These are phyloP conservation scores for Lepus oiostolus DNA, from an alignment of 2,797 vertebrate species.

Conservation along the genomic window DNA sequence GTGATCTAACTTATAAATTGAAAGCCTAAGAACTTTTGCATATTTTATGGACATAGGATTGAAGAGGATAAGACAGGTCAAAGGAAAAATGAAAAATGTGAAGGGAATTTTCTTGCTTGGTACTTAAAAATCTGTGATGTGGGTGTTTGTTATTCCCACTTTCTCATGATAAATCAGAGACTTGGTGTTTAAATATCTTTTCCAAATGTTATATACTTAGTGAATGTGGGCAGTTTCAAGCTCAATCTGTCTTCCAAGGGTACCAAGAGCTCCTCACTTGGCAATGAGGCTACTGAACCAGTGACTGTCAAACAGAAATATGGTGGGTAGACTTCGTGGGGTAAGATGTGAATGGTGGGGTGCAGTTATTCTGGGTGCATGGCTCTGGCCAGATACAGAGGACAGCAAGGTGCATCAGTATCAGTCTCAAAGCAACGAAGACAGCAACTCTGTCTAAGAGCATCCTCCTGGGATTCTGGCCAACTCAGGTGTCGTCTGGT, in stretches of 20 bases:
- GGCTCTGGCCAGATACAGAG: not conserved
- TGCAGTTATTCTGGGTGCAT: not conserved
- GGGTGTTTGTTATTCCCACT: conserved; percentile 60
- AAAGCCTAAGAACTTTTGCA: not conserved
- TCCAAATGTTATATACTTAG: not conserved
- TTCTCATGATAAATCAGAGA: conserved; percentile 31
- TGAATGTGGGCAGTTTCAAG: conserved; percentile 38
- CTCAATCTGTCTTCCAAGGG: not conserved
- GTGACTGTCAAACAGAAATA: not conserved
- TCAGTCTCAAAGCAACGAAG: not conserved
- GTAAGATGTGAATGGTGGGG: not conserved
- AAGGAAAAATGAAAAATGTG: not conserved
- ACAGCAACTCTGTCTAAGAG: not conserved
- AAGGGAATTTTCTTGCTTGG: not conserved
- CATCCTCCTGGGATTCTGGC: conserved; percentile 6
- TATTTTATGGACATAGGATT: conserved; percentile 7
- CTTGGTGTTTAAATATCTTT: conserved; percentile 47
- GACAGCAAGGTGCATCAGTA: not conserved
- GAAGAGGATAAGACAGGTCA: not conserved
- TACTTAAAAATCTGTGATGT: conserved; percentile 34
- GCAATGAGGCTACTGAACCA: not conserved
- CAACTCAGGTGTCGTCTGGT: not conserved
- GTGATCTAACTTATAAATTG: not conserved
- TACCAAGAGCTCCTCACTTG: not conserved
- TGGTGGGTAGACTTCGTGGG: not conserved